Evolutionary conservation across 2,888 invertebrate genomes (phyloP), one percentile per base, ranked within the genome.

Genomic region (Metacarcinus magister): DNA sequence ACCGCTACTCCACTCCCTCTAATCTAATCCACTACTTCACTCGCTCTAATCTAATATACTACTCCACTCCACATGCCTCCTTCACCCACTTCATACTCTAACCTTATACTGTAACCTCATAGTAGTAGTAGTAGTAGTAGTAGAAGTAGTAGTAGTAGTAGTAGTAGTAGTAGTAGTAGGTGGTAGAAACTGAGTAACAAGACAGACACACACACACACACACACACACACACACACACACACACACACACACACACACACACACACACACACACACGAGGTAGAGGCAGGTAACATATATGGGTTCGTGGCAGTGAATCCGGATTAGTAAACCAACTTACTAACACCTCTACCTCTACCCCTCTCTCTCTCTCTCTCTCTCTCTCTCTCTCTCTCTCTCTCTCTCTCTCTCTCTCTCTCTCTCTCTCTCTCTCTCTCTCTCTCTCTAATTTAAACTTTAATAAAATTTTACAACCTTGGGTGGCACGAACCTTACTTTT

Each of bases 391-490:
- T 75, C 75, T 75, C 75, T 75, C 75, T 82, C 82, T 91, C 44
- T 92, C n/a, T 92, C 46, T 92, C 92, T 92, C 48, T 92, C 92
- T 92, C 48, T 48, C 92, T 48, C n/a, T 48, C 92, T 48, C 48
- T 48, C 92, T 48, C 48, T 92, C 92, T 92, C 48, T 92, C 46
- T 92, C 48, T 92, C 46, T 92, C 48, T 92, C 46, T 28, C 28
- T 54, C n/a, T 28, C 28, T 92, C 28, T 92, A 32, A 82, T 82
- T 82, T 82, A 82, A 82, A 82, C 82, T 82, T 82, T 32, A 82
- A 82, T 82, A 82, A 82, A 82, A 82, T 82, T 82, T 82, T 82
- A 32, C 82, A 82, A 82, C 82, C 32, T 28, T 32, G 32, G 10
- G 32, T 82, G 28, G 32, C 5, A 82, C 10, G 82, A 82, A 7